Evolutionary conservation across 2,888 invertebrate species (phyloP).

Genomic region (Heliothis peltigera): DNA sequence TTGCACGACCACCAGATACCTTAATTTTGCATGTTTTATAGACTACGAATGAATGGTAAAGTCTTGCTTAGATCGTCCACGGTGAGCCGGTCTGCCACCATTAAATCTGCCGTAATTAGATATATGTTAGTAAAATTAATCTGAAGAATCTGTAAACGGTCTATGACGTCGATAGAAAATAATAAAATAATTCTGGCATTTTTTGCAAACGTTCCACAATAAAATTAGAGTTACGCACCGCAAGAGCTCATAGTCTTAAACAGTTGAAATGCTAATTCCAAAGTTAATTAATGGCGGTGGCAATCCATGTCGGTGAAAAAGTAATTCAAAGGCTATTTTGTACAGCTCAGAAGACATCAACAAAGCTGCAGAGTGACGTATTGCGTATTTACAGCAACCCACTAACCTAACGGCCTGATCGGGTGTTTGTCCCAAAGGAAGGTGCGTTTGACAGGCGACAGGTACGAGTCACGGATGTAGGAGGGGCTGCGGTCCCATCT

Average conservation of each 20-base stretch:
- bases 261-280: constrained; percentile 49
- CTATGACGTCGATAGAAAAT: constrained; percentile 6
- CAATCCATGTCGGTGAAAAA: constrained; percentile 68
- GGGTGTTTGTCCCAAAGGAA: constrained; percentile 98
- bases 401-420: constrained; percentile 97
- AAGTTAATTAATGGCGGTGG: constrained; percentile 63
- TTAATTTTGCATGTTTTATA: constrained; percentile 78
- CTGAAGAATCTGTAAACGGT: constrained; percentile 12
- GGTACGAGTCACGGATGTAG: constrained; percentile 96
- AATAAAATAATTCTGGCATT: constrained; percentile 19
- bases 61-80: constrained; percentile 86
- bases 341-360: constrained; percentile 75
- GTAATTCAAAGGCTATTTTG: constrained; percentile 72
- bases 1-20: constrained; percentile 71
- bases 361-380: constrained; percentile 67
- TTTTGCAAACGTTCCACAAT: constrained; percentile 8
- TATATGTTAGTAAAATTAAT: constrained; percentile 56
- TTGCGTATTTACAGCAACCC: constrained; percentile 81
- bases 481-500: constrained; percentile 93
- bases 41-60: constrained; percentile 87
- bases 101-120: constrained; percentile 86
- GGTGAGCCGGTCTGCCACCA: constrained; percentile 85
- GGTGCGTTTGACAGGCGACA: constrained; percentile 97
- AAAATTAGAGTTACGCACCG: constrained; percentile 20
- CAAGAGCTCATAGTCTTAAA: constrained; percentile 26